Percentiles rank a stretch among this genome's conserved stretches.
phyloP scores from a whole-genome alignment of 1,140 invertebrate species.

The Bombus picipes region DNA sequence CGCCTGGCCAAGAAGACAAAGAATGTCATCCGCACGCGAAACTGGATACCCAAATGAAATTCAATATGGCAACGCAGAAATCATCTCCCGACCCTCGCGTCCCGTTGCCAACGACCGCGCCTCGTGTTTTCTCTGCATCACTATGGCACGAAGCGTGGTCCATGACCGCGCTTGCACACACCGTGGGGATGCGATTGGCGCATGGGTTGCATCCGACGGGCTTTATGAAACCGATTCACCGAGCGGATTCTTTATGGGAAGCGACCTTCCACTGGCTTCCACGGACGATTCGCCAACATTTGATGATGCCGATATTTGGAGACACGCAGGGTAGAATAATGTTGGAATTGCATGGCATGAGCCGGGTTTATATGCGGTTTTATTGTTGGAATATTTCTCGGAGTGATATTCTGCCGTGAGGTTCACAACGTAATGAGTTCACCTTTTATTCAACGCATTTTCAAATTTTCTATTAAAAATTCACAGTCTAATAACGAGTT shows the following conservation, averaged over 20 bases:
- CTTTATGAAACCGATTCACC: slow-evolving; percentile 10
- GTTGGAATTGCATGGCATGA: no score
- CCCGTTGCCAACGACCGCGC: no score
- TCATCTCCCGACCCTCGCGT: slow-evolving; percentile 33
- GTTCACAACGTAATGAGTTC: no score
- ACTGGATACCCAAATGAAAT: slow-evolving; percentile 72
- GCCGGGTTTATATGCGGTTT: no score
- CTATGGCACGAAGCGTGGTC: no score
- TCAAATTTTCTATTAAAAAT: no score
- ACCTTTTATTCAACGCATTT: no score
- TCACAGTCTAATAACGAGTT: no score
- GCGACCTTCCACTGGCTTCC: neutral
- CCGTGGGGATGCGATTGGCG: slow-evolving; percentile 4
- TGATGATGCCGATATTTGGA: neutral
- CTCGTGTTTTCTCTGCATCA: neutral
- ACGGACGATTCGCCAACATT: neutral
- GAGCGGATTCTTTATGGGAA: slow-evolving; percentile 7
- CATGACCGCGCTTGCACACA: neutral
- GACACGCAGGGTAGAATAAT: no score
- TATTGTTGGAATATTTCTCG: no score
- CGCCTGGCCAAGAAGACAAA: slow-evolving; percentile 60
- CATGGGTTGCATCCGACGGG: neutral
- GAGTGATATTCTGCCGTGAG: no score
- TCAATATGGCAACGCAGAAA: slow-evolving; percentile 68
- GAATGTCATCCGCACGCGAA: slow-evolving; percentile 70